A percentile compares a stretch with the other conserved stretches of the same genome.
Evolutionary conservation across 2,888 invertebrate species (phyloP).

Genomic region (Aleiodes alternator): DNA sequence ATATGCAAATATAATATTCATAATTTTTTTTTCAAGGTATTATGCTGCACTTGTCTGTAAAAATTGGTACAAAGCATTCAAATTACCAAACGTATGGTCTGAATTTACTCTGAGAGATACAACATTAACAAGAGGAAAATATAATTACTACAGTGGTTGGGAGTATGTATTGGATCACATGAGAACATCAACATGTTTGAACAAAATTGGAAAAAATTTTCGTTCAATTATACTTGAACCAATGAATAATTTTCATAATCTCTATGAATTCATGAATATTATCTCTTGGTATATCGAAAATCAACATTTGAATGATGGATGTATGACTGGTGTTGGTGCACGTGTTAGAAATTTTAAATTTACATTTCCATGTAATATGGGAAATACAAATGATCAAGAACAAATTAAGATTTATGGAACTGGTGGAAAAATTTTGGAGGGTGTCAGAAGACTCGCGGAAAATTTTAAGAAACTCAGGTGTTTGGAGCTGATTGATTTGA

Average conservation of each 20-base stretch:
- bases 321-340: conserved; percentile 77
- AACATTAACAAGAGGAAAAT: conserved; percentile 84
- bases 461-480: conserved; percentile 81
- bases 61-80: conserved; percentile 83
- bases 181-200: conserved; percentile 83
- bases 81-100: conserved; percentile 86
- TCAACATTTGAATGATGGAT: conserved; percentile 65
- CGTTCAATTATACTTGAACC: conserved; percentile 83
- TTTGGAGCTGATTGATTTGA: conserved; percentile 84
- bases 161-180: conserved; percentile 86
- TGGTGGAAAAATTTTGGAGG: conserved; percentile 82
- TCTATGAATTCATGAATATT: conserved; percentile 90
- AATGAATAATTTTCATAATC: conserved; percentile 86
- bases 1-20: too few relatives aligned
- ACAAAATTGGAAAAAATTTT: conserved; percentile 82
- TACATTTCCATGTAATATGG: conserved; percentile 86
- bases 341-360: conserved; percentile 81
- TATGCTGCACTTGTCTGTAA: conserved; percentile 84
- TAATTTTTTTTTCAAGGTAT: conserved; percentile 77
- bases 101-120: conserved; percentile 84
- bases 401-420: conserved; percentile 85
- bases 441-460: conserved; percentile 82
- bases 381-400: conserved; percentile 80
- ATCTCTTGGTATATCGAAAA: conserved; percentile 84
- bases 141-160: conserved; percentile 89